Conservation (phyloP, 2,888 invertebrate genomes). For the Lepas anatifera region DNA sequence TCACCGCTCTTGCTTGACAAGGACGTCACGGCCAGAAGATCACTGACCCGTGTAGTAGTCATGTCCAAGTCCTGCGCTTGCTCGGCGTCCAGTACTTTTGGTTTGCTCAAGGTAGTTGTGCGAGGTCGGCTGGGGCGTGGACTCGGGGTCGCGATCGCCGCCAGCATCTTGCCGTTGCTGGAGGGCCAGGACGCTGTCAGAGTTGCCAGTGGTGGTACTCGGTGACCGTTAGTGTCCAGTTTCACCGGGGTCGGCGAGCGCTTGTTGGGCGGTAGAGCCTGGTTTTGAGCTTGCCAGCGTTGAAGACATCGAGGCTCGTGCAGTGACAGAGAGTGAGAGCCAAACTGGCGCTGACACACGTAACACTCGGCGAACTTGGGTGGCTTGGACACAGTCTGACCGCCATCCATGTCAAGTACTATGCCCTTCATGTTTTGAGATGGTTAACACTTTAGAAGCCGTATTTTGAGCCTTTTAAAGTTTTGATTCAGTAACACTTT, state of each 20-base stretch:
- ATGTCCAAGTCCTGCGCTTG: neutral
- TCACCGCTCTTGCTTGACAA: neutral
- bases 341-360: slow-evolving; percentile 52
- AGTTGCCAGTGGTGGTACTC: neutral
- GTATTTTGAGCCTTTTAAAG: too few relatives aligned
- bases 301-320: slow-evolving; percentile 55
- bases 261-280: slow-evolving; percentile 41
- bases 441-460: too few relatives aligned
- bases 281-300: slow-evolving; percentile 48
- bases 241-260: slow-evolving; percentile 45
- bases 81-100: neutral
- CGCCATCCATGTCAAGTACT: neutral
- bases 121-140: neutral
- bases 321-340: slow-evolving; percentile 47
- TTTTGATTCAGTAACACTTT: too few relatives aligned
- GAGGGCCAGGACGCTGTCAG: neutral
- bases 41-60: neutral
- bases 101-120: neutral
- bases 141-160: neutral
- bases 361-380: slow-evolving; percentile 39
- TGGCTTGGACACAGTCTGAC: neutral
- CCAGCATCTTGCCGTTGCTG: neutral
- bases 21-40: neutral
- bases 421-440: too few relatives aligned
- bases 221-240: slow-evolving; percentile 47